These are phyloP conservation scores for Lynx canadensis DNA, from an alignment of 2,113 vertebrate species.

Conservation along the genomic window DNA sequence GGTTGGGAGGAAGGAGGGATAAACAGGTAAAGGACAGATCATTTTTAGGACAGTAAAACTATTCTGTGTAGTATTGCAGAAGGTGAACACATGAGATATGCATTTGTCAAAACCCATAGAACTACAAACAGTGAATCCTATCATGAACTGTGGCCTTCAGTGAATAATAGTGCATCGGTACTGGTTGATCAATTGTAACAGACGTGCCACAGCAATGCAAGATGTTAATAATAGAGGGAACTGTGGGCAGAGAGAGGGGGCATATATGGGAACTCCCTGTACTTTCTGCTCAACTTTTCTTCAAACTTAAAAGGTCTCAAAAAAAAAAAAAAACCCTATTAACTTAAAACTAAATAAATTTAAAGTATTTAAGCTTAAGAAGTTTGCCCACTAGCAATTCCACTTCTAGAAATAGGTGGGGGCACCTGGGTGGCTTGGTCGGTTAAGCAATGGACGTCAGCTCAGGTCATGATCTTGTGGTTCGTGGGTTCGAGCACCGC, in stretches of 20 bases:
- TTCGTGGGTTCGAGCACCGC: no score
- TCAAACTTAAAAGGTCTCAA: not conserved
- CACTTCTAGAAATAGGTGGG: not conserved
- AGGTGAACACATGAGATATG: not conserved
- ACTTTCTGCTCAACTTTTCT: not conserved
- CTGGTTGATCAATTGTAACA: not conserved
- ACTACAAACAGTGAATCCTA: not conserved
- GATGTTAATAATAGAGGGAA: not conserved
- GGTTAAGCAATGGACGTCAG: no score
- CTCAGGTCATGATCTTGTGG: no score
- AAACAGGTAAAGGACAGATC: not conserved
- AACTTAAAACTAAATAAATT: not conserved
- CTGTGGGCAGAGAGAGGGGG: not conserved
- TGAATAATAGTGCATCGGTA: not conserved
- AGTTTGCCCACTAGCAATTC: not conserved
- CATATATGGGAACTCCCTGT: not conserved
- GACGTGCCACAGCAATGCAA: not conserved
- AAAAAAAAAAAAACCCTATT: not conserved
- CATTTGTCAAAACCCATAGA: not conserved
- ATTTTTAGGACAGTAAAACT: conserved; percentile 22
- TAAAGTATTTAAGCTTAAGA: not conserved
- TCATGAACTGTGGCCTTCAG: not conserved
- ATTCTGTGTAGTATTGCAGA: not conserved
- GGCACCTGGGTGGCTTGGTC: no score
- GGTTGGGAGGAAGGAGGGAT: not conserved